A percentile compares a stretch with the other conserved stretches of the same genome.
These are phyloP conservation scores for Channallabes apus DNA, from an alignment of 2,797 vertebrate genomes.

Conservation along the genomic window DNA sequence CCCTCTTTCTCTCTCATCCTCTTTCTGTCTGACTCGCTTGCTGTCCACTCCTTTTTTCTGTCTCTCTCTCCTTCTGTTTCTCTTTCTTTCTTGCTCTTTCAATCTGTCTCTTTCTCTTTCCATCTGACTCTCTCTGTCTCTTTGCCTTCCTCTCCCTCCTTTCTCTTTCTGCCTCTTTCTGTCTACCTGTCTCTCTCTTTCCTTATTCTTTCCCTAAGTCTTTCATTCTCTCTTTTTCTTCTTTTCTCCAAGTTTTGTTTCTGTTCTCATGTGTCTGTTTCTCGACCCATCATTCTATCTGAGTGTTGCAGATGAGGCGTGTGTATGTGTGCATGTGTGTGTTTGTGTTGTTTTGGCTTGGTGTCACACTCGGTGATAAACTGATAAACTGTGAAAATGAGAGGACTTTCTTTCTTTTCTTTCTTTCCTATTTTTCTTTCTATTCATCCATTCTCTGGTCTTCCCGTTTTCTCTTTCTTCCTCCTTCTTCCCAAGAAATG, in stretches of 20 bases:
- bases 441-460: neutral
- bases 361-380: neutral
- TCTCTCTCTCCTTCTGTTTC: neutral
- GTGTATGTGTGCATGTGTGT: neutral
- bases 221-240: too few species aligned
- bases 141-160: neutral
- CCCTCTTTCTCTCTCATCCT: neutral
- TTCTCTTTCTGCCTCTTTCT: too few species aligned
- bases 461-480: neutral
- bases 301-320: neutral
- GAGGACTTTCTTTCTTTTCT: neutral
- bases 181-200: too few species aligned
- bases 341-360: neutral
- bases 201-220: too few species aligned
- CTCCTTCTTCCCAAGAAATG: neutral
- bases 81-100: neutral
- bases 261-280: neutral
- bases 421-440: neutral
- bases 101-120: neutral
- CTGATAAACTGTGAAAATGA: neutral
- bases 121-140: neutral
- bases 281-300: too few species aligned
- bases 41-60: neutral
- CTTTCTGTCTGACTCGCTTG: neutral
- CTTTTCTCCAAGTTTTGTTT: too few species aligned